Percentiles rank a stretch among this genome's conserved stretches.
Evolutionary conservation across 2,113 vertebrate species (phyloP).

Genomic region (Blennius ocellaris): DNA sequence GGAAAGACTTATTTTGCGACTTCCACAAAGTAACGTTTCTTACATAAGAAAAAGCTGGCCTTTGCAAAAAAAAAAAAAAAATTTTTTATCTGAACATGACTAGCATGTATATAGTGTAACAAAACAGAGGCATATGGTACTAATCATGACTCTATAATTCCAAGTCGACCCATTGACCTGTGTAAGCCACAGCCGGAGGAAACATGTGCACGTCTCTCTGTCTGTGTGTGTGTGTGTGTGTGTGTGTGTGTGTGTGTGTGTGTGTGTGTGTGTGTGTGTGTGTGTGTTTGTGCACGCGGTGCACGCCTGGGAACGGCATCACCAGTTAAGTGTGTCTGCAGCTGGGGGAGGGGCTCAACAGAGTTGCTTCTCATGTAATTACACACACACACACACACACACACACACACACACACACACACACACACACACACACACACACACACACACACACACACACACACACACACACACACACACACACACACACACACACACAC

Average conservation of each 20-base stretch:
- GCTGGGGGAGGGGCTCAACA: conserved; percentile 57
- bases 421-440: conserved; percentile 12
- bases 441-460: conserved; percentile 11
- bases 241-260: too few relatives aligned
- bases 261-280: too few relatives aligned
- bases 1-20: too few relatives aligned
- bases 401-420: conserved; percentile 14
- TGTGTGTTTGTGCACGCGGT: too few relatives aligned
- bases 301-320: conserved; percentile 40
- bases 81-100: not conserved
- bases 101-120: conserved; percentile 16
- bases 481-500: too few relatives aligned
- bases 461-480: conserved; percentile 22
- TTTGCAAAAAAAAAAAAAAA: not conserved
- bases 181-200: conserved; percentile 53
- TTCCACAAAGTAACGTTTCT: not conserved
- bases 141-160: conserved; percentile 70
- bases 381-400: conserved; percentile 20
- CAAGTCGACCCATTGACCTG: conserved; percentile 69
- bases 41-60: not conserved
- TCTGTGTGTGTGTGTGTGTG: conserved; percentile 11
- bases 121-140: conserved; percentile 65
- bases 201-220: conserved; percentile 8
- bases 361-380: conserved; percentile 72
- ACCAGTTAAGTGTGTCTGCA: conserved; percentile 59